These are phyloP conservation scores for Drosophila watanabei DNA, from an alignment of 1,140 invertebrate genomes.

Conservation along the genomic window DNA sequence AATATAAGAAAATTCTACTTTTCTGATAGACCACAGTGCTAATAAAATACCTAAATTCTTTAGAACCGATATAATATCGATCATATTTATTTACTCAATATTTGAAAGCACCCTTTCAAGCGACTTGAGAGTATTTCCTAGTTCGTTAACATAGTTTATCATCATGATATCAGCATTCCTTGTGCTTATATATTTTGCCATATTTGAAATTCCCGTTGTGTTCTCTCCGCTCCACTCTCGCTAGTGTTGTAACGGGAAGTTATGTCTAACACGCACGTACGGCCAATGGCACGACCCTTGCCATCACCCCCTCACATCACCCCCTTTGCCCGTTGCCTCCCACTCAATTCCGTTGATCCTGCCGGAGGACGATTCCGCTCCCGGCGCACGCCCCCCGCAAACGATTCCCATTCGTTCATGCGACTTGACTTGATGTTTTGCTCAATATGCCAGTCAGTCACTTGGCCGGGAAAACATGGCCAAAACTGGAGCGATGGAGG, in stretches of 20 bases:
- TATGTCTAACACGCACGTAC: conserved; percentile 79
- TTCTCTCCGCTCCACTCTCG: conserved; percentile 29
- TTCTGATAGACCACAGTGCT: background rate
- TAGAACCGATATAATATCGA: background rate
- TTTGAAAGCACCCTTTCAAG: background rate
- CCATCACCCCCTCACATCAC: conserved; percentile 1
- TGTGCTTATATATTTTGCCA: conserved; percentile 56
- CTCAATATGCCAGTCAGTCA: conserved; percentile 80
- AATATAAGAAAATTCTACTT: background rate
- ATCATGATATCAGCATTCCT: conserved; percentile 20
- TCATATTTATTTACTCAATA: background rate
- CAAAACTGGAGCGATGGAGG: background rate
- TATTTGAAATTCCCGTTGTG: conserved; percentile 76
- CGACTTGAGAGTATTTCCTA: conserved; percentile 9
- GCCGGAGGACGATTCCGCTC: conserved; percentile 8
- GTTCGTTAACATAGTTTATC: conserved; percentile 4
- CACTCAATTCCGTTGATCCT: conserved; percentile 17
- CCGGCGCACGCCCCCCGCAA: conserved; percentile 9
- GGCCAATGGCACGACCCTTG: conserved; percentile 49
- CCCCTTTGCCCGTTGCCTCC: background rate
- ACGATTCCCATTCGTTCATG: background rate
- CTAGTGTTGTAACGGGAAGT: conserved; percentile 64
- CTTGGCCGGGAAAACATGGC: conserved; percentile 56
- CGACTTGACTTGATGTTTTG: conserved; percentile 45
- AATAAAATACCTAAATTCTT: background rate